phyloP scores from a whole-genome alignment of 2,797 vertebrate genomes.

The Discoglossus pictus region DNA sequence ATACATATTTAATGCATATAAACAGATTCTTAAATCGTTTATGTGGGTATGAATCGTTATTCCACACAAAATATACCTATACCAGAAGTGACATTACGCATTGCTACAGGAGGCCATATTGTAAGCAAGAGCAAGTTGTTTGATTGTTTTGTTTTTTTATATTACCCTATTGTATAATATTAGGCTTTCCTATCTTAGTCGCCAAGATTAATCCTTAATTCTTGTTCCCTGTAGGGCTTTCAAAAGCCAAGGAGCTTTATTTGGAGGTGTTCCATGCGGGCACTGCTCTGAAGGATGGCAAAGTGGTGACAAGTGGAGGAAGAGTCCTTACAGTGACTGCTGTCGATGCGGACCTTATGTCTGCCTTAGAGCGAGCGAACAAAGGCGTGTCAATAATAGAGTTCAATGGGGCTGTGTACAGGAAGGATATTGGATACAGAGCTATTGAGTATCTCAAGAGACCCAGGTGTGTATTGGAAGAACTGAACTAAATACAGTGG shows the following conservation, averaged over 20 bases:
- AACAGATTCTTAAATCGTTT: too few relatives aligned
- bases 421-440: slow-evolving; percentile 84
- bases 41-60: too few relatives aligned
- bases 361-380: slow-evolving; percentile 79
- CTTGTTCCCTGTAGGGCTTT: slow-evolving; percentile 71
- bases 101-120: too few relatives aligned
- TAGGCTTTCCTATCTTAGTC: too few relatives aligned
- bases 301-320: slow-evolving; percentile 84
- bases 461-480: slow-evolving; percentile 77
- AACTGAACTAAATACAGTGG: neutral
- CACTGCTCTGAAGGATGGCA: slow-evolving; percentile 76
- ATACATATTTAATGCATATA: too few relatives aligned
- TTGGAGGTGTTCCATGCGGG: slow-evolving; percentile 91
- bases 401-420: slow-evolving; percentile 82
- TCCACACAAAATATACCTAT: too few relatives aligned
- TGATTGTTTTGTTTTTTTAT: too few relatives aligned
- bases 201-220: too few relatives aligned
- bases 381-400: slow-evolving; percentile 73
- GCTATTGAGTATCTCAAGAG: slow-evolving; percentile 82
- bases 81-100: too few relatives aligned
- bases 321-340: slow-evolving; percentile 89
- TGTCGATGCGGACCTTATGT: slow-evolving; percentile 68
- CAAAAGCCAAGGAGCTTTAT: slow-evolving; percentile 74
- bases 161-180: too few relatives aligned
- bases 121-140: too few relatives aligned